These are phyloP conservation scores for Clavelina lepadiformis DNA, from an alignment of 23 tunicate genomes.

Conservation along the genomic window DNA sequence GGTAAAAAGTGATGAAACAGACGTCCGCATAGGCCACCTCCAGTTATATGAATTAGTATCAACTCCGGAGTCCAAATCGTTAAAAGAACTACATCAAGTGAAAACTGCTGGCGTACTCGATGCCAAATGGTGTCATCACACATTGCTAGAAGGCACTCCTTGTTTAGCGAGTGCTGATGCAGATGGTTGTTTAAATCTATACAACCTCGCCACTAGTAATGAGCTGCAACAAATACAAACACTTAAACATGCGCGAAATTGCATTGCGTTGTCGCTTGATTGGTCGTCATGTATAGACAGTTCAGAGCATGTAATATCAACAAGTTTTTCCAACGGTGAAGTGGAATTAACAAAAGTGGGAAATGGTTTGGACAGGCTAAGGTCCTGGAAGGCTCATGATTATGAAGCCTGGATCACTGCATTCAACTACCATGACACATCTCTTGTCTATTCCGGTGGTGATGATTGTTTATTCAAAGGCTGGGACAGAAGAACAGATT, in stretches of 20 bases:
- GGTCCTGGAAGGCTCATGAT: slow-evolving; percentile 48
- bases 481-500: slow-evolving; percentile 48
- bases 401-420: slow-evolving; percentile 79
- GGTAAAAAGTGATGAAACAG: slow-evolving; percentile 1
- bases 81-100: slow-evolving; percentile 6
- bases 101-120: slow-evolving; percentile 59
- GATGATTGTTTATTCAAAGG: slow-evolving; percentile 78
- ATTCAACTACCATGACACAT: slow-evolving; percentile 18
- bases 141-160: neutral
- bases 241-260: neutral
- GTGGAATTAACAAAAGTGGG: slow-evolving; percentile 13
- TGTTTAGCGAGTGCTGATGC: slow-evolving; percentile 59
- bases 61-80: neutral
- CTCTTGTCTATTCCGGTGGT: slow-evolving; percentile 70
- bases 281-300: slow-evolving; percentile 29
- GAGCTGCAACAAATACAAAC: neutral
- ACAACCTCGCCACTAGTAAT: slow-evolving; percentile 2
- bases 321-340: slow-evolving; percentile 61
- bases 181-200: slow-evolving; percentile 27
- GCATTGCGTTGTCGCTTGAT: slow-evolving; percentile 63
- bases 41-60: slow-evolving; percentile 12
- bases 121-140: slow-evolving; percentile 56
- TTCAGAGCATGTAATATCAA: slow-evolving; percentile 5
- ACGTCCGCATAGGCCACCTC: slow-evolving; percentile 26
- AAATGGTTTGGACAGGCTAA: neutral